These are phyloP conservation scores for Parapsyche elsis DNA, from an alignment of 1,140 invertebrate species.

Conservation along the genomic window DNA sequence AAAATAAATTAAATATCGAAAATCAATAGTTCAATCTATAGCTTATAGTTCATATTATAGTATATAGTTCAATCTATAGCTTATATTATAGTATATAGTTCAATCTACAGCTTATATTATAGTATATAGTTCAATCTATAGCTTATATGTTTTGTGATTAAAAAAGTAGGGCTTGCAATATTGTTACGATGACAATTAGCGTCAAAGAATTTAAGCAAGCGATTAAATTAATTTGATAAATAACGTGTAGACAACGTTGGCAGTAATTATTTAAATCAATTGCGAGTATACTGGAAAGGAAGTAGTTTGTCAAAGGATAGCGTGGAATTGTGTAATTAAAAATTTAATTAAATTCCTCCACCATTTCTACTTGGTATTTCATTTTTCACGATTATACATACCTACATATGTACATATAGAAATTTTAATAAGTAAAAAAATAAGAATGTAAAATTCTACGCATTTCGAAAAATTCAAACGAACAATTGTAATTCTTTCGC, in stretches of 20 bases:
- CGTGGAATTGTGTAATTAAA: constrained; percentile 14
- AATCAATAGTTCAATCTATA: no score
- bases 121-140: no score
- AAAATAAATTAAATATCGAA: constrained; percentile 27
- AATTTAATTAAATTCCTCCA: constrained; percentile 29
- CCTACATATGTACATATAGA: no score
- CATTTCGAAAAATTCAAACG: no score
- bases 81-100: no score
- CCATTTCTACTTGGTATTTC: constrained; percentile 4
- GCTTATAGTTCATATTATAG: no score
- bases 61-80: no score
- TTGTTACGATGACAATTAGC: background rate
- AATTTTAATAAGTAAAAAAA: no score
- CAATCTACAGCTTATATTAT: no score
- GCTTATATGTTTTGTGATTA: background rate
- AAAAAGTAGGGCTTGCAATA: background rate
- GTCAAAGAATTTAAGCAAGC: background rate
- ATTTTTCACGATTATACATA: background rate
- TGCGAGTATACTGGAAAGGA: background rate
- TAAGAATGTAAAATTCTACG: no score
- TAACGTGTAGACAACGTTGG: background rate
- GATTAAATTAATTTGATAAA: background rate
- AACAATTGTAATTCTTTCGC: no score
- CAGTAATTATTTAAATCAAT: background rate
- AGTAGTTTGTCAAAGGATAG: constrained; percentile 32